Evolutionary conservation across 2,888 invertebrate species (phyloP).

Genomic region (Perithous albicinctus): DNA sequence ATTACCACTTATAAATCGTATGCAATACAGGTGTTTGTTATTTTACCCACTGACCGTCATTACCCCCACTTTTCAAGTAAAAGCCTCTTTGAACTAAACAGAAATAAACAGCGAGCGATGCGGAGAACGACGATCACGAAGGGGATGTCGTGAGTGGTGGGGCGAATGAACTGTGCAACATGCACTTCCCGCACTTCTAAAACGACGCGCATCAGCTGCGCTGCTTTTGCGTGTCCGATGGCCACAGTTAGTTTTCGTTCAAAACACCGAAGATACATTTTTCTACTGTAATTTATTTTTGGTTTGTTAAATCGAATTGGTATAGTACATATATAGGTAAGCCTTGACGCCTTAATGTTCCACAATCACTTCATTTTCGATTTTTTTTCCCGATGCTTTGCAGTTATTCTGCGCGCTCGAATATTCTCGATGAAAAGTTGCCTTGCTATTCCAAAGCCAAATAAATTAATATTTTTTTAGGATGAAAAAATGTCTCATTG

Average conservation of each 20-base stretch:
- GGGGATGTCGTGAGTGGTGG: background rate
- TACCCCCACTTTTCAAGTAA: background rate
- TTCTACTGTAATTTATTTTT: background rate
- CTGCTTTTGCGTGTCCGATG: background rate
- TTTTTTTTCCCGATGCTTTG: background rate
- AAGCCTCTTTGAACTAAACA: background rate
- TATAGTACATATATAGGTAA: background rate
- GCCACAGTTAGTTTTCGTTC: background rate
- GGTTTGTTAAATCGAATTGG: background rate
- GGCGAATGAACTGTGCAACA: slow-evolving; percentile 16
- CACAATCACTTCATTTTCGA: background rate
- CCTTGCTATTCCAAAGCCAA: background rate
- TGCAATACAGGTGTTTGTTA: background rate
- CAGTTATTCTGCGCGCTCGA: background rate
- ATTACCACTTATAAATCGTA: background rate
- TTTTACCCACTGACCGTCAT: slow-evolving; percentile 17
- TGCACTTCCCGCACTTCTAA: slow-evolving; percentile 13
- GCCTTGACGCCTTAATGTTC: background rate
- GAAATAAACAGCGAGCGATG: slow-evolving; percentile 27
- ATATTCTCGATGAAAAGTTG: background rate
- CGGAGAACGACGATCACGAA: slow-evolving; percentile 5
- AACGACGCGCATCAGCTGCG: background rate
- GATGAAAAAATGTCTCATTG: slow-evolving; percentile 66
- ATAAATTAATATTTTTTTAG: slow-evolving; percentile 57
- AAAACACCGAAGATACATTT: background rate